Conservation (phyloP, 2,888 invertebrate species). For the Cryptosula pallasiana region DNA sequence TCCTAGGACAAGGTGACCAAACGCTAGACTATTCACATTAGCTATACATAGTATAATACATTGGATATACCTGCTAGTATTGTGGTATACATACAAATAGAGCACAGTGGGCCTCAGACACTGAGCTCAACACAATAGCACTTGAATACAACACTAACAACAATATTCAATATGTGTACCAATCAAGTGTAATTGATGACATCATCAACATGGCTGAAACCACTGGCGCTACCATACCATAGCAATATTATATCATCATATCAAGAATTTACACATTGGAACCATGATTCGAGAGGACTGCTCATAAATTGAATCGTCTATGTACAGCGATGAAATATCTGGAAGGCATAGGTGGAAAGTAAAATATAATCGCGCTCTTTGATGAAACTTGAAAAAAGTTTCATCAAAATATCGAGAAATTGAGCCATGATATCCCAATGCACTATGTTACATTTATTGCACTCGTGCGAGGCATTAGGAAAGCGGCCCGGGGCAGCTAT, state of each 20-base stretch:
- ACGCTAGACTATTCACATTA: not conserved
- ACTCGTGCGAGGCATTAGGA: no score
- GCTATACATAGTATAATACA: not conserved
- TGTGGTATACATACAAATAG: no score
- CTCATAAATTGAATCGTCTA: not conserved
- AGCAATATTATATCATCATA: no score
- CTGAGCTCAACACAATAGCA: not conserved
- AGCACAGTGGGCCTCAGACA: no score
- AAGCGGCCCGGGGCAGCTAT: no score
- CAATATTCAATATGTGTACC: not conserved
- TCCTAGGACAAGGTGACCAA: not conserved
- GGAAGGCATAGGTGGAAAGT: not conserved
- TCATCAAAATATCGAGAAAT: not conserved
- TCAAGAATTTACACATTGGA: not conserved
- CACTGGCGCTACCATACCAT: no score
- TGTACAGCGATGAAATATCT: not conserved
- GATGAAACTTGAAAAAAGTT: not conserved
- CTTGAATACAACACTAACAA: not conserved
- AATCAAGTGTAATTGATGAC: no score
- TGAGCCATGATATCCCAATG: not conserved
- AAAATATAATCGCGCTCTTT: not conserved
- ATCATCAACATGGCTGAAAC: no score
- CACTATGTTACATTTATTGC: not conserved
- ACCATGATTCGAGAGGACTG: not conserved
- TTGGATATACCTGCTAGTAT: no score